Base-by-base conservation (phyloP, 2,888 invertebrate species). In the Nipponacmea schrenckii region DNA sequence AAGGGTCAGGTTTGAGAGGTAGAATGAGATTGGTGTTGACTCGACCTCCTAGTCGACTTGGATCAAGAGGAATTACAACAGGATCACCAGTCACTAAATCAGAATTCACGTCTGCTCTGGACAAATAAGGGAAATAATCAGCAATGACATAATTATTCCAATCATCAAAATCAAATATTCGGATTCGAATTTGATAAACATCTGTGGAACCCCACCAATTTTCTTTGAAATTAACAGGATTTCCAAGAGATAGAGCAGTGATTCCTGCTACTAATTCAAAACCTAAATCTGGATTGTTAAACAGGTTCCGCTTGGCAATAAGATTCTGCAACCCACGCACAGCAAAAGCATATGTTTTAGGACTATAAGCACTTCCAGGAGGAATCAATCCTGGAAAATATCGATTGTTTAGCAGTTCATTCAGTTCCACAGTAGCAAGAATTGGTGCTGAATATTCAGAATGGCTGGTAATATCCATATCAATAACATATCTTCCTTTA, bases 141-240 rank as follows among this genome's bases (percentile, higher is more conserved):
- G 97, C 98, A 68, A 97, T 93, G 0, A 97, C 97, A 88, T 96
- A 97, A 89, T 96, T 96, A 88, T 99, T 99, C 98, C 99, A 99
- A 87, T 98, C 98, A 87, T 99, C 97, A 89, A 99, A 98, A 90
- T 98, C 98, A 87, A 98, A 98, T 83, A 98, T 97, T 85, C 93
- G 92, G 68, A 92, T 91, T 72, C 93, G 92, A 69, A 99, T 98
- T 70, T 92, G 91, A 7, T 90, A 90, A 68, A 94, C 93, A 70
- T 93, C 92, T 0, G 91, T 90, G 3, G 94, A 94, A 15, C 98
- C 98, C 98, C 98, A 99, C 95, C 96, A 99, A 88, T 99, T 99
- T 88, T 96, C 94, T 14, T 92, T 92, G 0, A 96, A 96, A 86
- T 98, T 94, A 70, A 99, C 91, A 63, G 92, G 92, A 84, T 96